A percentile compares a stretch with the other conserved stretches of the same genome.
Evolutionary conservation across 2,888 invertebrate species (phyloP).

Genomic region (Aphelenchoides bicaudatus): DNA sequence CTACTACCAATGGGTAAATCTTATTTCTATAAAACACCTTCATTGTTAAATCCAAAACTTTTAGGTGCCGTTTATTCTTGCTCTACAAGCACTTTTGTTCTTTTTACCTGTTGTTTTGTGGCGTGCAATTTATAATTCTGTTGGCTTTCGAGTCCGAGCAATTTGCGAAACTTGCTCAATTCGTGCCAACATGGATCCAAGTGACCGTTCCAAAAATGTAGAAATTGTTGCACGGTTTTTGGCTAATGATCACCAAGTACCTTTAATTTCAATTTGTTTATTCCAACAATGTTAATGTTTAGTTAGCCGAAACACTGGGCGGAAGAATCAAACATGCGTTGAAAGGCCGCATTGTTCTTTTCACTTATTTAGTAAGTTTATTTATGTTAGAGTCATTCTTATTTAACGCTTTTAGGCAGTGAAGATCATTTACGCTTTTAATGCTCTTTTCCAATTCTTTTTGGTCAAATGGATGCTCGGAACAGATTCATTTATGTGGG

Average conservation of each 20-base stretch:
- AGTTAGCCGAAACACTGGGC: constrained; percentile 27
- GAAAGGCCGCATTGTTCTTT: constrained; percentile 33
- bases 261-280: constrained; percentile 28
- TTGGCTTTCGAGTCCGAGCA: constrained; percentile 53
- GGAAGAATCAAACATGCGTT: constrained; percentile 27
- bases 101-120: constrained; percentile 59
- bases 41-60: not conserved
- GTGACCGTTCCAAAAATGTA: constrained; percentile 51
- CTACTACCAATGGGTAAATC: constrained; percentile 60
- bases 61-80: constrained; percentile 58
- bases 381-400: constrained; percentile 6
- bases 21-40: too few species aligned
- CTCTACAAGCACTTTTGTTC: constrained; percentile 58
- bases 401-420: constrained; percentile 44
- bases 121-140: constrained; percentile 41
- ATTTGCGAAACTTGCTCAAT: constrained; percentile 56
- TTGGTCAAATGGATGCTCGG: constrained; percentile 56
- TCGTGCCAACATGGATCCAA: constrained; percentile 52
- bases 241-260: constrained; percentile 36
- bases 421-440: constrained; percentile 52
- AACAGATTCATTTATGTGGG: constrained; percentile 55
- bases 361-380: constrained; percentile 45
- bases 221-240: constrained; percentile 44
- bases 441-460: constrained; percentile 54
- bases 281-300: constrained; percentile 39